These are phyloP conservation scores for Tetraodon nigroviridis DNA, from an alignment of 2,113 vertebrate species.

Conservation along the genomic window DNA sequence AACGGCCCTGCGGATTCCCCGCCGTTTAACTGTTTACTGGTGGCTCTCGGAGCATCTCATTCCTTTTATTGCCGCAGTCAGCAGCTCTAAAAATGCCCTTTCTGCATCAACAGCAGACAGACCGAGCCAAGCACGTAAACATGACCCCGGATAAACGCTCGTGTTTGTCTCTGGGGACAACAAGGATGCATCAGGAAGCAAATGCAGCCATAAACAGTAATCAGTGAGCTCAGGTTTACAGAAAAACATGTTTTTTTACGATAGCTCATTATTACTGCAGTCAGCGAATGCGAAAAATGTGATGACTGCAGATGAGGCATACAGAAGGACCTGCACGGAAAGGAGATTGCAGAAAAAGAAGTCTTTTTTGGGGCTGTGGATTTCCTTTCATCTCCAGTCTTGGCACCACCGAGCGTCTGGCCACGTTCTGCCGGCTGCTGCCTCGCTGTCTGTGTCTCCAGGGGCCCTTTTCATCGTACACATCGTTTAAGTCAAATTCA, in stretches of 20 bases:
- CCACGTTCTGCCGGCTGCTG: slow-evolving; percentile 33
- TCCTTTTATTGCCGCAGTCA: not conserved
- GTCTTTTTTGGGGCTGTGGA: slow-evolving; percentile 20
- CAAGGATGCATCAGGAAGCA: not conserved
- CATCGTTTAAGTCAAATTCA: slow-evolving; percentile 40
- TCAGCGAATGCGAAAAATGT: not conserved
- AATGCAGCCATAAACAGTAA: not conserved
- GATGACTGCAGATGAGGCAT: not conserved
- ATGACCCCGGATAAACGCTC: too few relatives aligned
- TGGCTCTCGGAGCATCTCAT: not conserved
- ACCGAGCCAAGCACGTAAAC: not conserved
- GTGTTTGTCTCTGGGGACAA: not conserved
- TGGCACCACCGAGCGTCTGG: slow-evolving; percentile 37
- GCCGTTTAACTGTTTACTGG: not conserved
- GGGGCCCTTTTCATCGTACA: slow-evolving; percentile 37
- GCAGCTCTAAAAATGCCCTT: not conserved
- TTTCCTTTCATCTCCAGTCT: slow-evolving; percentile 45
- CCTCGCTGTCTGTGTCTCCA: slow-evolving; percentile 46
- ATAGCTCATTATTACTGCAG: not conserved
- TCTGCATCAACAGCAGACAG: not conserved
- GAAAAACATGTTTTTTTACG: not conserved
- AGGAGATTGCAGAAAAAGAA: slow-evolving; percentile 1
- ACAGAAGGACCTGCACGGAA: not conserved
- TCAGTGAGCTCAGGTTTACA: not conserved
- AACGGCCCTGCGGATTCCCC: too few relatives aligned